Percentiles rank a stretch among this genome's conserved stretches.
Conservation (phyloP, 1,140 invertebrate genomes). For the Lineus longissimus region DNA sequence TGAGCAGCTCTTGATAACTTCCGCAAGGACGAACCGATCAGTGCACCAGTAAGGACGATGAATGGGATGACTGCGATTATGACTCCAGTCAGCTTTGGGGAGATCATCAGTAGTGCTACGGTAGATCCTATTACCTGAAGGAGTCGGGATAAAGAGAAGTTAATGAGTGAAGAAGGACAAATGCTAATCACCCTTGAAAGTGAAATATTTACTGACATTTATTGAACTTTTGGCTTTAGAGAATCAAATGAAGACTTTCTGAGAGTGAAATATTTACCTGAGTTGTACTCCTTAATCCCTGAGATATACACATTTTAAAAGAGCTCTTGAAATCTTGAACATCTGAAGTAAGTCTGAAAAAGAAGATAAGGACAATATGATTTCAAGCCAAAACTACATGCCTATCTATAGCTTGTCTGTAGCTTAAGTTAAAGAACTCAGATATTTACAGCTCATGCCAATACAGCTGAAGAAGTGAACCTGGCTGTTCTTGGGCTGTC, state of each 20-base stretch:
- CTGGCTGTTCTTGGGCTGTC: too few relatives aligned
- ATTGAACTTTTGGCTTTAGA: background rate
- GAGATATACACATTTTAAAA: constrained; percentile 86
- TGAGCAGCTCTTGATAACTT: constrained; percentile 72
- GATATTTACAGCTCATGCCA: too few relatives aligned
- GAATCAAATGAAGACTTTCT: background rate
- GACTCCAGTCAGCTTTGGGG: constrained; percentile 78
- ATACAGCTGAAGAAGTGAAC: too few relatives aligned
- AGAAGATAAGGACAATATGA: constrained; percentile 11
- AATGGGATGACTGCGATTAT: constrained; percentile 78
- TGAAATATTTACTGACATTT: background rate
- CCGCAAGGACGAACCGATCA: constrained; percentile 70
- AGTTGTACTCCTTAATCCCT: constrained; percentile 77
- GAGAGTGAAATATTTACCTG: constrained; percentile 60
- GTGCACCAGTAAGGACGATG: constrained; percentile 72
- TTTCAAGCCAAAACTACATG: too few relatives aligned
- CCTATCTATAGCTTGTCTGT: too few relatives aligned
- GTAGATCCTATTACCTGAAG: constrained; percentile 74
- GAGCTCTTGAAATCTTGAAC: constrained; percentile 96
- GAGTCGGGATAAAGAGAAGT: constrained; percentile 22
- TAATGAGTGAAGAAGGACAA: background rate
- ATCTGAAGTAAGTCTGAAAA: constrained; percentile 77
- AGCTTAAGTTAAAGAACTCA: too few relatives aligned
- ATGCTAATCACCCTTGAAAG: background rate
- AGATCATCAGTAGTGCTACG: constrained; percentile 74